phyloP scores from a whole-genome alignment of 1,140 invertebrate species.

The Eurosta solidaginis region DNA sequence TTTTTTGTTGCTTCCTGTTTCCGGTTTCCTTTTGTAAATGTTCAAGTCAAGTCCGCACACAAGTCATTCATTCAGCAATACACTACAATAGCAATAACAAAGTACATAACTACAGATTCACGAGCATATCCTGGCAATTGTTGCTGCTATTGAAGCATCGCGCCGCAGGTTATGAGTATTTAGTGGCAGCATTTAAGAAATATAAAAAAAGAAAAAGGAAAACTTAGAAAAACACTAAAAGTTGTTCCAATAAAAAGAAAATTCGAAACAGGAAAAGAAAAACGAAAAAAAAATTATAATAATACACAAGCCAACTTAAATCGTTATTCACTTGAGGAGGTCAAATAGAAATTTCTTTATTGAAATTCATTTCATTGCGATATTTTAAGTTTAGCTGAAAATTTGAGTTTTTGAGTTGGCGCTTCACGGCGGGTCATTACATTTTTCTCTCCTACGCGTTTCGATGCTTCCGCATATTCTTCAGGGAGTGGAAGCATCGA shows the following conservation, averaged over 20 bases:
- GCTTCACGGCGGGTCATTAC: no score
- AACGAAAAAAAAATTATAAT: not conserved
- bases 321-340: not conserved
- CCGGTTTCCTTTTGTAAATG: constrained; percentile 11
- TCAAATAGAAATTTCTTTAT: no score
- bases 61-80: not conserved
- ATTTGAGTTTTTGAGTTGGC: no score
- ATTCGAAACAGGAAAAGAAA: not conserved
- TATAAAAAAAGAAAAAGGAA: not conserved
- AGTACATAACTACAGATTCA: not conserved
- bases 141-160: not conserved
- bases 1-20: constrained; percentile 20
- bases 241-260: not conserved
- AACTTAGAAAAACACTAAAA: not conserved
- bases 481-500: no score
- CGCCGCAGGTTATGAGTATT: constrained; percentile 21
- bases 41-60: not conserved
- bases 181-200: constrained; percentile 22
- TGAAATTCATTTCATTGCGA: no score
- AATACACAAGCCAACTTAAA: not conserved
- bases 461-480: no score
- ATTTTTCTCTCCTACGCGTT: no score
- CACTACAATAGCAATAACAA: not conserved
- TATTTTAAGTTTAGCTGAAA: no score
- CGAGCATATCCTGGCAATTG: constrained; percentile 8